Conservation (phyloP, 2,888 invertebrate genomes). For the Tachina fera region DNA sequence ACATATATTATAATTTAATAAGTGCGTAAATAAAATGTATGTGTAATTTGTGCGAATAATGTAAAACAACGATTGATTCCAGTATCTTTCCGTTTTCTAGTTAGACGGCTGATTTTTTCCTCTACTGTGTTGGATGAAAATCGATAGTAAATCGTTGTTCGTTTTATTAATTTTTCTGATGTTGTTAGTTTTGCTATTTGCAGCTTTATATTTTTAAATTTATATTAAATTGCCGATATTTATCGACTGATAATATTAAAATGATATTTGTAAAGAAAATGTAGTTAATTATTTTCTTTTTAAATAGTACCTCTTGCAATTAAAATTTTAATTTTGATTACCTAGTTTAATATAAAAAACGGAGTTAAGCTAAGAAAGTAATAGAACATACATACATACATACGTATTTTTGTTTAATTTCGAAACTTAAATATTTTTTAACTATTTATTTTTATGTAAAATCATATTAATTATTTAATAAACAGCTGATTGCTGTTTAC, state of each 20-base stretch:
- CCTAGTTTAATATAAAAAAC: too few species aligned
- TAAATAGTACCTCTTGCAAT: not conserved
- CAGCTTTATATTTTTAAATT: constrained; percentile 50
- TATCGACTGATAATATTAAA: not conserved
- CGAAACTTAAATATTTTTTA: not conserved
- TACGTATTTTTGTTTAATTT: not conserved
- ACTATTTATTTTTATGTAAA: not conserved
- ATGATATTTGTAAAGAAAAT: not conserved
- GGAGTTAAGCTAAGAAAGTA: too few species aligned
- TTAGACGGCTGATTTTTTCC: constrained; percentile 51
- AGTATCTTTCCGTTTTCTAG: constrained; percentile 16
- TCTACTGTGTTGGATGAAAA: constrained; percentile 63
- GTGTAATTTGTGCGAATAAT: constrained; percentile 29
- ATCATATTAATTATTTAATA: constrained; percentile 1
- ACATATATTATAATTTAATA: not conserved
- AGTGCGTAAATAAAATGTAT: constrained; percentile 40
- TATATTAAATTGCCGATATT: constrained; percentile 30
- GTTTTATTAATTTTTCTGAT: constrained; percentile 40
- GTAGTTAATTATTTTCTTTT: not conserved
- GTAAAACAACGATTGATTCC: constrained; percentile 1
- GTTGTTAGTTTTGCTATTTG: constrained; percentile 37
- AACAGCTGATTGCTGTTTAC: constrained; percentile 43
- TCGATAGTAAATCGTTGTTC: constrained; percentile 70
- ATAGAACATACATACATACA: not conserved
- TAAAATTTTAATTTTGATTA: not conserved